These are phyloP conservation scores for Lysiphlebus fabarum DNA, from an alignment of 1,140 invertebrate genomes.

Conservation along the genomic window DNA sequence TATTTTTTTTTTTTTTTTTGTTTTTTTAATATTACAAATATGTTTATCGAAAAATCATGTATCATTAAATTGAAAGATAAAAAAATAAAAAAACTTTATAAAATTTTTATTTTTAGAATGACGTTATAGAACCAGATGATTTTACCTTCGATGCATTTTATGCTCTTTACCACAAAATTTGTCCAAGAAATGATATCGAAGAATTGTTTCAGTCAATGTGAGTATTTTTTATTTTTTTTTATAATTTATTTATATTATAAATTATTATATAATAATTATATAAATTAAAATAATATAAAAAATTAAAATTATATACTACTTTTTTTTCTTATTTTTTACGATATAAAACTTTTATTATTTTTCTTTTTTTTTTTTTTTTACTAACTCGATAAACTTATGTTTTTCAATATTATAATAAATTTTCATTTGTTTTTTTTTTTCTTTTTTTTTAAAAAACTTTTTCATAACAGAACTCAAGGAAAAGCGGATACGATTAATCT, in stretches of 20 bases:
- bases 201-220: slow-evolving; percentile 96
- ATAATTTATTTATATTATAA: slow-evolving; percentile 1
- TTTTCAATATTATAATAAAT: slow-evolving; percentile 8
- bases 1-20: too few species aligned
- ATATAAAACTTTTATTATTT: too few species aligned
- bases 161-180: slow-evolving; percentile 97
- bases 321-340: too few species aligned
- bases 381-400: neutral
- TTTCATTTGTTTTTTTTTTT: slow-evolving; percentile 12
- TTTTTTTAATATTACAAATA: too few species aligned
- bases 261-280: slow-evolving; percentile 11
- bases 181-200: slow-evolving; percentile 98
- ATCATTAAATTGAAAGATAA: neutral
- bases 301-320: neutral
- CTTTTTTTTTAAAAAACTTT: slow-evolving; percentile 23
- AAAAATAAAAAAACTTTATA: neutral
- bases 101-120: slow-evolving; percentile 62
- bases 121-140: slow-evolving; percentile 88
- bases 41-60: too few species aligned
- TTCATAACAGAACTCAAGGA: slow-evolving; percentile 74
- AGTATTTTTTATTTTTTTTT: slow-evolving; percentile 51
- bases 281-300: slow-evolving; percentile 12
- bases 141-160: slow-evolving; percentile 99
- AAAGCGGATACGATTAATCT: slow-evolving; percentile 83
- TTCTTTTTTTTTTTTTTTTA: slow-evolving; percentile 23